Evolutionary conservation across 2,888 invertebrate species (phyloP).

Genomic region (Diarsia dahlii): DNA sequence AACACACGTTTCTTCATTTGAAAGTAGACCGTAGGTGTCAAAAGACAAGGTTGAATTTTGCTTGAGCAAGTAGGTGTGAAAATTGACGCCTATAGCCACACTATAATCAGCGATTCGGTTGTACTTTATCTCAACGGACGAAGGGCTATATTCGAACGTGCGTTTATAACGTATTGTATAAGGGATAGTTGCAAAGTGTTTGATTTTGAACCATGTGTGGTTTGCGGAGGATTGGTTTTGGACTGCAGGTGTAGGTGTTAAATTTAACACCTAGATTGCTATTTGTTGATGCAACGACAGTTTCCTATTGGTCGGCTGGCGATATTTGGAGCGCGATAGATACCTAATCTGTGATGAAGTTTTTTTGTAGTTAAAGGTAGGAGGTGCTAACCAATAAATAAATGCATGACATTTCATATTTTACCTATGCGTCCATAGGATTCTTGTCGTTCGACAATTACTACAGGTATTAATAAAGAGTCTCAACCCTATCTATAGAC

Average conservation of each 20-base stretch:
- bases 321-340: constrained; percentile 55
- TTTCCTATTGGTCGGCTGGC: constrained; percentile 80
- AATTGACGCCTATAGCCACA: constrained; percentile 86
- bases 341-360: constrained; percentile 42
- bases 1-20: constrained; percentile 17
- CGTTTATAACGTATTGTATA: constrained; percentile 65
- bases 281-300: constrained; percentile 76
- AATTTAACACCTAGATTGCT: constrained; percentile 85
- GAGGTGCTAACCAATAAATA: constrained; percentile 5
- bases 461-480: neutral
- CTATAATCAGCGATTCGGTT: constrained; percentile 62
- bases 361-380: constrained; percentile 22
- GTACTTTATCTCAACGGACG: constrained; percentile 59
- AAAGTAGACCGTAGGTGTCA: constrained; percentile 37
- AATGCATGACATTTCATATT: neutral
- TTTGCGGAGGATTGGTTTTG: constrained; percentile 53
- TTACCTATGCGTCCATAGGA: neutral
- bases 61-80: constrained; percentile 83
- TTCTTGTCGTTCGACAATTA: neutral
- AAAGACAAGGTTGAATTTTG: constrained; percentile 61
- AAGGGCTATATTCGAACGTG: constrained; percentile 69
- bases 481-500: too few relatives aligned
- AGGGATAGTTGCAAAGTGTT: constrained; percentile 52
- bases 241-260: constrained; percentile 78
- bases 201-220: constrained; percentile 41